These are phyloP conservation scores for Microctenopoma stevenorrisi DNA, from an alignment of 2,797 vertebrate species.

Conservation along the genomic window DNA sequence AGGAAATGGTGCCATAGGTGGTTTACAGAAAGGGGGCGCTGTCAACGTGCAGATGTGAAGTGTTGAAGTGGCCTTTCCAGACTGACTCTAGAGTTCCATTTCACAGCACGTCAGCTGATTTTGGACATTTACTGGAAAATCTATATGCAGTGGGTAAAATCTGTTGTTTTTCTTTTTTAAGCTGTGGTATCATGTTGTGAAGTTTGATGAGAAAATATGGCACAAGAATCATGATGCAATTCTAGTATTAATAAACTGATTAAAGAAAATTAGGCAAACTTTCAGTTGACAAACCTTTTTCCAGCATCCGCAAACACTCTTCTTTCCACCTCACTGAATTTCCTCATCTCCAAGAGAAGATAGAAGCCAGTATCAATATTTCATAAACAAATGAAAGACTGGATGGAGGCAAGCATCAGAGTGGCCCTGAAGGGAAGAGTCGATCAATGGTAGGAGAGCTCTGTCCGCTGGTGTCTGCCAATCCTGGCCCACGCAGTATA, in stretches of 20 bases:
- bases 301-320: neutral
- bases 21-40: constrained; percentile 79
- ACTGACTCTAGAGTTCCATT: neutral
- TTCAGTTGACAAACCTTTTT: constrained; percentile 13
- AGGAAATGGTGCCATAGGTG: constrained; percentile 9
- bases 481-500: constrained; percentile 70
- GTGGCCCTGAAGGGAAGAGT: constrained; percentile 58
- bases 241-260: constrained; percentile 19
- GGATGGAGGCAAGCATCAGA: constrained; percentile 70
- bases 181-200: neutral
- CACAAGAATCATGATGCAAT: constrained; percentile 6
- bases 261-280: neutral
- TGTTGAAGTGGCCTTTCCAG: rapidly evolving
- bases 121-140: neutral
- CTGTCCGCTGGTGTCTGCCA: constrained; percentile 71
- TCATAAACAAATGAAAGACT: constrained; percentile 82
- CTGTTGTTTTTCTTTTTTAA: neutral
- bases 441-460: constrained; percentile 78
- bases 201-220: neutral
- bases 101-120: neutral
- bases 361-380: constrained; percentile 86
- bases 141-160: no score
- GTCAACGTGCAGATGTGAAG: constrained; percentile 49
- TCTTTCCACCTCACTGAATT: constrained; percentile 34
- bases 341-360: constrained; percentile 61